Conservation (phyloP, 2,888 invertebrate species). For the Ditula angustiorana region DNA sequence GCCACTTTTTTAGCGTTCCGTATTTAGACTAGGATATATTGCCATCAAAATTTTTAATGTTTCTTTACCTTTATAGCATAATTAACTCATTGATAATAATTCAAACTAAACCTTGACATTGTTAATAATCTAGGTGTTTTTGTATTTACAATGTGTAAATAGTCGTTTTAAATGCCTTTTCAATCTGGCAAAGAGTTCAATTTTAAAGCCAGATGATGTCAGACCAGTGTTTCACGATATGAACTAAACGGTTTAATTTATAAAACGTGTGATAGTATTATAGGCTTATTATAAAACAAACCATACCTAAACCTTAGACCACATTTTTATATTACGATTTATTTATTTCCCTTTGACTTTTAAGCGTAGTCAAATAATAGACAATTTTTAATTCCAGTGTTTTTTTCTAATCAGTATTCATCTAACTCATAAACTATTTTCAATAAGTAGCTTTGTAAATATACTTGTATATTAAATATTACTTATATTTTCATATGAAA, state of each 20-base stretch:
- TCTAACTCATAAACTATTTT: conserved; percentile 54
- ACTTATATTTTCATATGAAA: conserved; percentile 76
- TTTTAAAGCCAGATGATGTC: conserved; percentile 6
- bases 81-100: conserved; percentile 23
- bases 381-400: conserved; percentile 58
- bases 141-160: conserved; percentile 39
- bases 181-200: conserved; percentile 8
- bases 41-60: background rate
- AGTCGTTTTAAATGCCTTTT: conserved; percentile 37
- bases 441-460: conserved; percentile 66
- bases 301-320: conserved; percentile 47
- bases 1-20: too few relatives aligned
- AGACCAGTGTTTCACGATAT: conserved; percentile 3
- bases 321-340: conserved; percentile 48
- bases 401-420: conserved; percentile 71
- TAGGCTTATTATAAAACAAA: conserved; percentile 45
- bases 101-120: conserved; percentile 36
- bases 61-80: conserved; percentile 15
- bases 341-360: conserved; percentile 47
- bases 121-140: conserved; percentile 40
- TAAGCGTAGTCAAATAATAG: conserved; percentile 30
- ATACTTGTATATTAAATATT: conserved; percentile 62
- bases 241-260: conserved; percentile 27
- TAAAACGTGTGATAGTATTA: conserved; percentile 68
- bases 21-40: too few relatives aligned